A percentile compares a stretch with the other conserved stretches of the same genome.
These are phyloP conservation scores for Asbolus verrucosus DNA, from an alignment of 1,140 invertebrate species.

Conservation along the genomic window DNA sequence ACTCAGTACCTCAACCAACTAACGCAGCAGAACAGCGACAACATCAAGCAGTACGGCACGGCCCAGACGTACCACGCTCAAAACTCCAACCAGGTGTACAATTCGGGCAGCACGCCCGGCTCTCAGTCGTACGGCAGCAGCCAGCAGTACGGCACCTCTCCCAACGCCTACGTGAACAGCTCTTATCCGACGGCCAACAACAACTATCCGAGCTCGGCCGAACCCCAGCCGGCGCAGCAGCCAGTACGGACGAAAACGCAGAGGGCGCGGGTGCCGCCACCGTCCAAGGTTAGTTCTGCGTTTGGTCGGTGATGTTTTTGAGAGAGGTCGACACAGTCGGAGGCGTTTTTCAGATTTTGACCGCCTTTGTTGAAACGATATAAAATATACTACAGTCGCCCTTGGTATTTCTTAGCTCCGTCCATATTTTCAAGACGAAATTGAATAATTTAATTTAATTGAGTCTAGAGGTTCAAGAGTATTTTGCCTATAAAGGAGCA, in stretches of 20 bases:
- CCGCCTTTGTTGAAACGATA: too few species aligned
- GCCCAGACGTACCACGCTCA: conserved; percentile 38
- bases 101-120: conserved; percentile 19
- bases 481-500: too few species aligned
- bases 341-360: too few species aligned
- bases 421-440: too few species aligned
- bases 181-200: conserved; percentile 49
- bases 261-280: conserved; percentile 87
- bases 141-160: conserved; percentile 46
- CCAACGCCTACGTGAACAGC: conserved; percentile 51
- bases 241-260: conserved; percentile 76
- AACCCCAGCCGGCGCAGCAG: conserved; percentile 61
- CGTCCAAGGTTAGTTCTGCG: conserved; percentile 78
- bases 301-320: too few species aligned
- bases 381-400: too few species aligned
- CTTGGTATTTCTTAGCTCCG: too few species aligned
- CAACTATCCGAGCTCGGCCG: conserved; percentile 55
- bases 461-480: too few species aligned
- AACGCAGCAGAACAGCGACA: conserved; percentile 69
- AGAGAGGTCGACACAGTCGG: too few species aligned
- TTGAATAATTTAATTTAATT: too few species aligned
- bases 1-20: conserved; percentile 77
- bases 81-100: conserved; percentile 49
- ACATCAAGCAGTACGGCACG: conserved; percentile 51
- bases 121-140: conserved; percentile 41